These are phyloP conservation scores for Sarcophaga variegata DNA, from an alignment of 2,888 invertebrate genomes.

Conservation along the genomic window DNA sequence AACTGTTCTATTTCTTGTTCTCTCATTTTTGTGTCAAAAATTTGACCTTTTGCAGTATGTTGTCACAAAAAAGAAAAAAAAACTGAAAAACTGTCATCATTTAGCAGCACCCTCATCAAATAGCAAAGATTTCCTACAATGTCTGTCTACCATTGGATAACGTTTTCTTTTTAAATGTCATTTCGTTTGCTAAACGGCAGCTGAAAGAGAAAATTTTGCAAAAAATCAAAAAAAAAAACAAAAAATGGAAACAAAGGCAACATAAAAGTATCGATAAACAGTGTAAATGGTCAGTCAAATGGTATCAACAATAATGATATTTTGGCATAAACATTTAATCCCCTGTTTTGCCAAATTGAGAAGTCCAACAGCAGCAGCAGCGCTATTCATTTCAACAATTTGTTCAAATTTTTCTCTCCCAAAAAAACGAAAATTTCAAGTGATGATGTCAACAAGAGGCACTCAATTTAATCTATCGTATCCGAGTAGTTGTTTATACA, in stretches of 20 bases:
- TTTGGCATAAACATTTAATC: conserved; percentile 53
- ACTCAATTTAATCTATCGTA: conserved; percentile 59
- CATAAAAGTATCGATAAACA: conserved; percentile 20
- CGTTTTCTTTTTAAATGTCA: conserved; percentile 46
- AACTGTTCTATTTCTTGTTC: not conserved
- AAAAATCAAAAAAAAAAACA: not conserved
- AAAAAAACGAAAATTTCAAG: conserved; percentile 6
- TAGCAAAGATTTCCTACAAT: conserved; percentile 13
- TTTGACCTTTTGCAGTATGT: conserved; percentile 61
- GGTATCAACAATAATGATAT: conserved; percentile 58
- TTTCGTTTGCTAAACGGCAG: conserved; percentile 63
- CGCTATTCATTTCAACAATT: conserved; percentile 41
- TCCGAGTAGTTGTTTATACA: not conserved
- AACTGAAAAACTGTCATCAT: conserved; percentile 65
- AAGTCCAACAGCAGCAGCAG: not conserved
- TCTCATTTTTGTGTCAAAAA: not conserved
- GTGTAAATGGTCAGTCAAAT: conserved; percentile 52
- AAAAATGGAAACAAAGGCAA: too few relatives aligned
- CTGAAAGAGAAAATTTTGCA: conserved; percentile 62
- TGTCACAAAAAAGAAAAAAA: too few relatives aligned
- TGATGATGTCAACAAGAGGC: conserved; percentile 68
- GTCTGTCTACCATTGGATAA: conserved; percentile 17
- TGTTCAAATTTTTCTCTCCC: conserved; percentile 19
- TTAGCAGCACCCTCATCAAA: conserved; percentile 63
- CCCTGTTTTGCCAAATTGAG: conserved; percentile 12